A percentile compares a stretch with the other conserved stretches of the same genome.
phyloP scores from a whole-genome alignment of 1,140 invertebrate species.

The Leptinotarsa undecemlineata region DNA sequence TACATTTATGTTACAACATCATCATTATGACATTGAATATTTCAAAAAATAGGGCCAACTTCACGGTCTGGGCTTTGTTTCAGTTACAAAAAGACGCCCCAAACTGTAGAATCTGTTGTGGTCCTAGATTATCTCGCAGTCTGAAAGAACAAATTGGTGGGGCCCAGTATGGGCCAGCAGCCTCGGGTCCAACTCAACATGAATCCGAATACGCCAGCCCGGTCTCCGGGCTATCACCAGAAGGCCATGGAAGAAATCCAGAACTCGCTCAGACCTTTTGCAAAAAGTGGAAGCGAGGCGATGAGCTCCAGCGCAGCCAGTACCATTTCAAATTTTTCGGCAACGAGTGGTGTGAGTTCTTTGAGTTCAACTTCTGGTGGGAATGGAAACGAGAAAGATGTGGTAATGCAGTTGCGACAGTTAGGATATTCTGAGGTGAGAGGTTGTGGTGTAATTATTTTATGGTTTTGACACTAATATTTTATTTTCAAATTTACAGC shows the following conservation, averaged over 20 bases:
- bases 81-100: not conserved
- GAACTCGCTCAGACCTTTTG: conserved; percentile 82
- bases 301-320: conserved; percentile 75
- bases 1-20: too few species aligned
- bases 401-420: conserved; percentile 58
- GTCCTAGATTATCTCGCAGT: not conserved
- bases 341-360: conserved; percentile 66
- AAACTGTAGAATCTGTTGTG: conserved; percentile 5
- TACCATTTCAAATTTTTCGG: conserved; percentile 69
- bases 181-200: conserved; percentile 59
- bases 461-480: too few species aligned
- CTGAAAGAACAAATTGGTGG: conserved; percentile 30
- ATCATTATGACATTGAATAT: too few species aligned
- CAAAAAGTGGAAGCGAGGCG: conserved; percentile 68
- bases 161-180: conserved; percentile 69
- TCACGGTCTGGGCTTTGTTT: too few species aligned
- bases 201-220: conserved; percentile 65
- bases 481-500: too few species aligned
- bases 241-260: conserved; percentile 86
- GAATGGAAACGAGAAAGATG: conserved; percentile 64
- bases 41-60: too few species aligned
- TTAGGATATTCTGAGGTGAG: conserved; percentile 67
- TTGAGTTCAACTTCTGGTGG: conserved; percentile 60
- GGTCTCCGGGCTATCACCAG: conserved; percentile 82
- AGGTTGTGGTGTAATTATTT: not conserved